A percentile compares a stretch with the other conserved stretches of the same genome.
Conservation (phyloP, 2,797 vertebrate genomes). For the Hyperoplus lanceolatus region DNA sequence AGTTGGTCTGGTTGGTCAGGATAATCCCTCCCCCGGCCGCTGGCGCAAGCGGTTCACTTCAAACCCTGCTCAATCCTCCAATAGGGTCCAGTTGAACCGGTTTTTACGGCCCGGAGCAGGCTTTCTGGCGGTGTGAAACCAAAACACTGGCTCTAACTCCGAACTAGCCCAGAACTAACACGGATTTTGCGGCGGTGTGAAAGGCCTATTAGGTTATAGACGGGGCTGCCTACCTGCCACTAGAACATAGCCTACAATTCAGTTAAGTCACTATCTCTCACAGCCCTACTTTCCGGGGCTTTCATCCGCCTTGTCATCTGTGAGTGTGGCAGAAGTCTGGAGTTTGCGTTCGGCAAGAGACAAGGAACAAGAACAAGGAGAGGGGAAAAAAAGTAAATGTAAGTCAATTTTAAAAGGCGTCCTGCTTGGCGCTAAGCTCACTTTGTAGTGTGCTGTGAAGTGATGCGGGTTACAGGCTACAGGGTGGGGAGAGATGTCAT, state of each 20-base stretch:
- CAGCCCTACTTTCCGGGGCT: slow-evolving; percentile 40
- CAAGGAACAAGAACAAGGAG: not conserved
- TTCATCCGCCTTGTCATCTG: slow-evolving; percentile 75
- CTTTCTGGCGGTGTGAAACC: no score
- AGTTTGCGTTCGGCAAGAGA: slow-evolving; percentile 36
- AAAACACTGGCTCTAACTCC: no score
- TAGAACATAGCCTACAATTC: slow-evolving; percentile 61
- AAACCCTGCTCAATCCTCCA: no score
- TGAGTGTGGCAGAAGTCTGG: slow-evolving; percentile 41
- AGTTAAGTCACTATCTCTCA: slow-evolving; percentile 51
- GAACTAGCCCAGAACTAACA: no score
- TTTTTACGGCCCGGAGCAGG: no score
- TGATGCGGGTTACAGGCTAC: slow-evolving; percentile 54
- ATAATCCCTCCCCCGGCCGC: no score
- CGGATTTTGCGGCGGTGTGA: no score
- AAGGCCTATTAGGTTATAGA: slow-evolving; percentile 75
- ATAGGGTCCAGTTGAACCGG: no score
- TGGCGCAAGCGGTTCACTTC: no score
- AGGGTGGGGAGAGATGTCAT: slow-evolving; percentile 65
- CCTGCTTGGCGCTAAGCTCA: slow-evolving; percentile 49
- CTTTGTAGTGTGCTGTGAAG: slow-evolving; percentile 58
- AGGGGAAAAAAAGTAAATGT: slow-evolving; percentile 33
- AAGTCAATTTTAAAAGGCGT: slow-evolving; percentile 44
- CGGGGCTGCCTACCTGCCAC: slow-evolving; percentile 38
- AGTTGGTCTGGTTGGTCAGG: no score